Evolutionary conservation across 2,113 vertebrate species (phyloP).

Genomic region (Lepisosteus oculatus): DNA sequence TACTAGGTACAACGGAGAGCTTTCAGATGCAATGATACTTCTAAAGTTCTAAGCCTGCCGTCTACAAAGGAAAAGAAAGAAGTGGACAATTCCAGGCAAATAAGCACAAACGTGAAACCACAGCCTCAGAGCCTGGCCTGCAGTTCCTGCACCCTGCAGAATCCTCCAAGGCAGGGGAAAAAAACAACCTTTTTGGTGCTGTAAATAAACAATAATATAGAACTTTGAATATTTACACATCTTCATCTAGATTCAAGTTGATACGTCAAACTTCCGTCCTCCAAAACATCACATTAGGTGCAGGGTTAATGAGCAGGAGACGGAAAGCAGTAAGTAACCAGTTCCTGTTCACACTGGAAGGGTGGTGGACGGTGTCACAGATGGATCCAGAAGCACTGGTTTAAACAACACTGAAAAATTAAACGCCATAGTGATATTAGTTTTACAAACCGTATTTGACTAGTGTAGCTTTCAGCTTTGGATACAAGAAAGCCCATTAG

Average conservation of each 20-base stretch:
- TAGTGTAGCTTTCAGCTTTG: slow-evolving; percentile 21
- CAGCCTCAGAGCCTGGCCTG: slow-evolving; percentile 8
- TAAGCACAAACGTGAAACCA: no score
- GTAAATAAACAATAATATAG: slow-evolving; percentile 40
- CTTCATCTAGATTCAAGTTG: slow-evolving; percentile 29
- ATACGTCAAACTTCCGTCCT: slow-evolving; percentile 27
- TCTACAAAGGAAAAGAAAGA: no score
- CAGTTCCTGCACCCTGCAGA: slow-evolving; percentile 29
- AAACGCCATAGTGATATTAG: slow-evolving; percentile 16
- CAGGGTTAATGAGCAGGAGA: slow-evolving; percentile 1
- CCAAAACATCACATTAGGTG: slow-evolving; percentile 6
- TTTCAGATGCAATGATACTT: no score
- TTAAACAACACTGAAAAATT: slow-evolving; percentile 24
- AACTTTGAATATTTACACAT: slow-evolving; percentile 48
- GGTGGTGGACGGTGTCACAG: slow-evolving; percentile 47
- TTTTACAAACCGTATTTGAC: slow-evolving; percentile 3
- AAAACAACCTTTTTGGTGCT: slow-evolving; percentile 38
- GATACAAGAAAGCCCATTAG: slow-evolving; percentile 34
- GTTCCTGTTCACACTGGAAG: slow-evolving; percentile 58
- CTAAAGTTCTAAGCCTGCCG: no score
- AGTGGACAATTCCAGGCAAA: no score
- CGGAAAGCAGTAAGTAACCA: slow-evolving; percentile 54
- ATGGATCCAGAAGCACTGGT: slow-evolving; percentile 16
- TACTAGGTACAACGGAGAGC: slow-evolving; percentile 15
- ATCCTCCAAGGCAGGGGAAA: slow-evolving; percentile 5